Evolutionary conservation across 2,797 vertebrate genomes (phyloP), one percentile per base, ranked within the genome.

Genomic region (Telmatherina bonti): DNA sequence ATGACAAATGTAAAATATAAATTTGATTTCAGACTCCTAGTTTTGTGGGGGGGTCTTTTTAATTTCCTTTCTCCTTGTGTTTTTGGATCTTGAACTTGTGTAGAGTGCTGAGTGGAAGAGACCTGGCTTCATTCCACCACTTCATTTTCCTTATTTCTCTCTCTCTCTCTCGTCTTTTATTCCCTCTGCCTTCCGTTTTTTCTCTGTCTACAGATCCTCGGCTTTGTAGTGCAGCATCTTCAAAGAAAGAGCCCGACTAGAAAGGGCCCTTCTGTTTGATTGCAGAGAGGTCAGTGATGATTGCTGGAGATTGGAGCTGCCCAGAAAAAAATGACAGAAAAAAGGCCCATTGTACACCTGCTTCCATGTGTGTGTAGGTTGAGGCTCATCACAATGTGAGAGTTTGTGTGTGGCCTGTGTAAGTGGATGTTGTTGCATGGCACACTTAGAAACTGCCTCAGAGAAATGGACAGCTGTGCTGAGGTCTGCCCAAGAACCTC

Each of bases 201-300:
- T 56, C 22, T 54, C 2, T 69, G 57, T 74, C 63, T 36, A 54
- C 26, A 68, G 52, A 47, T 70, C 56, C 15, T 53, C 53, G 24
- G 35, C 56, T 80, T 70, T 86, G 70, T 74, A 76, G 68, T 71
- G 74, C 24, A 7, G 41, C 53, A 68, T 77, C 67, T 77, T 86
- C 80, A 84, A 76, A 88, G 64, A 60, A 20, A 43, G 30, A 36
- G 60, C 20, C 16, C 1, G 52, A 18, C 56, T 62, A 55, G 35
- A 78, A 60, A 72, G 38, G 78, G 54, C 41, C 35, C 81, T 57
- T 64, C 55, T 66, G 45, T 82, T 79, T 86, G 81, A 88, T 90
- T 88, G 65, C 62, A 33, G 29, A 62, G 72, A 70, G 84, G 84
- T 89, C 82, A 83, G 63, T 41, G 59, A 72, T 81, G 84, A 89